A percentile compares a stretch with the other conserved stretches of the same genome.
Conservation (phyloP, 2,888 invertebrate genomes). For the Dryobotodes eremita region DNA sequence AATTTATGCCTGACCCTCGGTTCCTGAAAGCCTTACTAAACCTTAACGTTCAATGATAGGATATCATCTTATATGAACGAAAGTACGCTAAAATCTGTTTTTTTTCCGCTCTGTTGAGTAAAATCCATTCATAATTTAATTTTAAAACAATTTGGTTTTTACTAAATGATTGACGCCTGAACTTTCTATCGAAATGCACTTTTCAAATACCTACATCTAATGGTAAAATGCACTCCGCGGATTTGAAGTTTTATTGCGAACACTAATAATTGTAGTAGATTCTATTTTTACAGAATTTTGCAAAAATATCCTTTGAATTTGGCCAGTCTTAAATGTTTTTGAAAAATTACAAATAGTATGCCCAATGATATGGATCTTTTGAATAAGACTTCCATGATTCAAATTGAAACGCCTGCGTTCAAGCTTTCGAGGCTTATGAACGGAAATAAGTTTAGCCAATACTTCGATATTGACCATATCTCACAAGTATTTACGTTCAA, state of each 20-base stretch:
- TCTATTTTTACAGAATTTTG: background rate
- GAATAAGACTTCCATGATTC: background rate
- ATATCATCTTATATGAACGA: background rate
- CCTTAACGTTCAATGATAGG: background rate
- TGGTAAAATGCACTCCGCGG: background rate
- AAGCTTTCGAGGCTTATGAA: slow-evolving; percentile 3
- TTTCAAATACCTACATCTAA: background rate
- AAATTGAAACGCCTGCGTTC: background rate
- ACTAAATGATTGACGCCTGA: background rate
- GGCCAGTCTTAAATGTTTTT: background rate
- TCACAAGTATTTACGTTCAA: slow-evolving; percentile 12
- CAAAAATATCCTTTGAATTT: background rate
- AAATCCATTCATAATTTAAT: background rate
- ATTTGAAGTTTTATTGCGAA: background rate
- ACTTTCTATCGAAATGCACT: slow-evolving; percentile 8
- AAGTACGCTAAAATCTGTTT: background rate
- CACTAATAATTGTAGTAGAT: background rate
- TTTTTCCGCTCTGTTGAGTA: background rate
- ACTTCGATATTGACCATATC: slow-evolving; percentile 45
- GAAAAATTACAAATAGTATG: background rate
- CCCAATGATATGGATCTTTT: background rate
- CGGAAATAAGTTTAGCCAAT: slow-evolving; percentile 38
- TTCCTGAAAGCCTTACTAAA: background rate
- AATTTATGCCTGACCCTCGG: background rate
- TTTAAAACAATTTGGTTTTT: slow-evolving; percentile 1